phyloP scores from a whole-genome alignment of 2,113 vertebrate species.

The Caretta caretta region DNA sequence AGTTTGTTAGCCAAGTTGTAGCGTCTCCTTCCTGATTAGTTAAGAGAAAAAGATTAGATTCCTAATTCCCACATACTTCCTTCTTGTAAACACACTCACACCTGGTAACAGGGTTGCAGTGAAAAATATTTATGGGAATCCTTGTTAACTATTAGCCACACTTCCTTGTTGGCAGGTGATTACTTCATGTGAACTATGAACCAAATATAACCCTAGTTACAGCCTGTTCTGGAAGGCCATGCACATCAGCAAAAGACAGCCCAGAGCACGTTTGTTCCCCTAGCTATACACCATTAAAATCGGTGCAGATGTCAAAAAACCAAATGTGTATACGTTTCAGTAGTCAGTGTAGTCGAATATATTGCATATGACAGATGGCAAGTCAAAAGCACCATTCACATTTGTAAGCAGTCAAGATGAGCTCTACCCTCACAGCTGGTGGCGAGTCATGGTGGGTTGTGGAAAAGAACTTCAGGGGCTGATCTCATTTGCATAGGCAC shows the following conservation, averaged over 20 bases:
- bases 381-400: not conserved
- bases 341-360: not conserved
- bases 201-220: not conserved
- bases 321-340: not conserved
- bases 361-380: not conserved
- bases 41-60: not conserved
- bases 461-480: no score
- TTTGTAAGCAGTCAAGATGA: no score
- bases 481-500: no score
- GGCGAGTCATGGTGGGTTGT: no score
- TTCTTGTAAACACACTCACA: not conserved
- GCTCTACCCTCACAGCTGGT: no score
- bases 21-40: not conserved
- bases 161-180: not conserved
- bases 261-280: not conserved
- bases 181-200: not conserved
- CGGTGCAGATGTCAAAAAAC: not conserved
- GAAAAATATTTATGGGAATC: no score
- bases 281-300: not conserved
- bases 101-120: not conserved
- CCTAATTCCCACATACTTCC: not conserved
- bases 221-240: not conserved
- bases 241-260: not conserved
- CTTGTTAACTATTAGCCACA: no score
- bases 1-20: not conserved